Conservation (phyloP, 2,888 invertebrate species). For the Mythimna lalbum region DNA sequence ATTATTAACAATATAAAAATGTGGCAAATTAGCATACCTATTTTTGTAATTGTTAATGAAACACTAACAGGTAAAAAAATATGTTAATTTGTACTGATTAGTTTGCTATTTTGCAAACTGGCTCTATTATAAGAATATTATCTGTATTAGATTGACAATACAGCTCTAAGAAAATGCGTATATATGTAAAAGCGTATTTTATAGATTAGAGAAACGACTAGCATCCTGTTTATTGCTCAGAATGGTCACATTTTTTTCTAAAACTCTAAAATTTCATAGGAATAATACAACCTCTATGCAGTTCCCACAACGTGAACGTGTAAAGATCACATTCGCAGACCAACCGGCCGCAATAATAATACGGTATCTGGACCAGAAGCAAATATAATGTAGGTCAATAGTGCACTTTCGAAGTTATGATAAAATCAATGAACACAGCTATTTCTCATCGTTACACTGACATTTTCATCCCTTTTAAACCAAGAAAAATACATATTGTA, state of each 20-base stretch:
- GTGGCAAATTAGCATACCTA: no score
- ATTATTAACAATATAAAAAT: not conserved
- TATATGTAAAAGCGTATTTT: not conserved
- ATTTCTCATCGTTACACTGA: not conserved
- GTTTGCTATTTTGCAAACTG: conserved; percentile 11
- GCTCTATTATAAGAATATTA: conserved; percentile 3
- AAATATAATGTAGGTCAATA: conserved; percentile 57
- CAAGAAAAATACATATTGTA: conserved; percentile 15
- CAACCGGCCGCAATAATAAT: conserved; percentile 34
- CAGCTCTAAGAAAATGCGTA: not conserved
- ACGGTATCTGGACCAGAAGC: conserved; percentile 13
- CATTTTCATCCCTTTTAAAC: not conserved
- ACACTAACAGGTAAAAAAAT: no score
- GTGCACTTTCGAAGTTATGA: conserved; percentile 52
- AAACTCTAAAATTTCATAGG: not conserved
- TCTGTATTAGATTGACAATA: not conserved
- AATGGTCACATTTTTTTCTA: not conserved
- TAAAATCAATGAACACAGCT: not conserved
- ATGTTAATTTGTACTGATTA: conserved; percentile 1
- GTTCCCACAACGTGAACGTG: not conserved
- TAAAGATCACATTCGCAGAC: conserved; percentile 11
- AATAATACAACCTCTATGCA: not conserved
- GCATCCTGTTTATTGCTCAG: not conserved
- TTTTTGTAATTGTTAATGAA: no score
- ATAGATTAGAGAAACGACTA: not conserved